These are phyloP conservation scores for Eptesicus fuscus DNA, from an alignment of 2,113 vertebrate species.

Conservation along the genomic window DNA sequence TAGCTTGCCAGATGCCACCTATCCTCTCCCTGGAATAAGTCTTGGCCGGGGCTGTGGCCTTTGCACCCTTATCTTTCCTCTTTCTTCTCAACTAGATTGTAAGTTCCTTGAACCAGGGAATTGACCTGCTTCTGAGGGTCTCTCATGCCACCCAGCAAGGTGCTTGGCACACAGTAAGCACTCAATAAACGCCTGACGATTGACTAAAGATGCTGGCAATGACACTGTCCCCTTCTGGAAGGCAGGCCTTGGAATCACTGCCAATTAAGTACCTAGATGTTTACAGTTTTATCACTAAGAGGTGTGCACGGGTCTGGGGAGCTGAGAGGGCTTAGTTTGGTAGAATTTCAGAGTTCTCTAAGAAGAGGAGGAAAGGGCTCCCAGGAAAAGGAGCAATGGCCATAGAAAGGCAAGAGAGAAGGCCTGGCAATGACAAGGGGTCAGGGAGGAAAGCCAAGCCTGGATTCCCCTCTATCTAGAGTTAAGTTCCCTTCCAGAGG, in stretches of 20 bases:
- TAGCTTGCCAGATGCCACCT: background rate
- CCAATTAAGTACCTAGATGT: background rate
- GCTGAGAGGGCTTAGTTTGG: background rate
- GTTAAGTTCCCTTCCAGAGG: background rate
- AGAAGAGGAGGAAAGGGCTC: background rate
- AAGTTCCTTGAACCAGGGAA: background rate
- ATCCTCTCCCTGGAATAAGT: background rate
- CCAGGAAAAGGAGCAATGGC: background rate
- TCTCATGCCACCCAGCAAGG: background rate
- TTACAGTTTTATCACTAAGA: background rate
- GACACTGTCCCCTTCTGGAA: background rate
- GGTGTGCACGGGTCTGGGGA: background rate
- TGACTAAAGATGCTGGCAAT: background rate
- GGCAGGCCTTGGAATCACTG: background rate
- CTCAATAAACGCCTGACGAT: conserved; percentile 24
- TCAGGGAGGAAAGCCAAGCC: background rate
- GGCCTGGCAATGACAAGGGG: background rate
- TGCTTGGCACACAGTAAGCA: background rate
- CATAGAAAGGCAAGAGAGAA: background rate
- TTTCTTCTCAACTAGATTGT: background rate
- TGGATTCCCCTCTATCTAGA: background rate
- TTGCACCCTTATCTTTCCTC: background rate
- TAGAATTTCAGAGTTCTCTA: background rate
- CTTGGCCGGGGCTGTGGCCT: background rate
- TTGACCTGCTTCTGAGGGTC: background rate